Conservation (phyloP, 2,888 invertebrate species). For the Apotomis betuletana region DNA sequence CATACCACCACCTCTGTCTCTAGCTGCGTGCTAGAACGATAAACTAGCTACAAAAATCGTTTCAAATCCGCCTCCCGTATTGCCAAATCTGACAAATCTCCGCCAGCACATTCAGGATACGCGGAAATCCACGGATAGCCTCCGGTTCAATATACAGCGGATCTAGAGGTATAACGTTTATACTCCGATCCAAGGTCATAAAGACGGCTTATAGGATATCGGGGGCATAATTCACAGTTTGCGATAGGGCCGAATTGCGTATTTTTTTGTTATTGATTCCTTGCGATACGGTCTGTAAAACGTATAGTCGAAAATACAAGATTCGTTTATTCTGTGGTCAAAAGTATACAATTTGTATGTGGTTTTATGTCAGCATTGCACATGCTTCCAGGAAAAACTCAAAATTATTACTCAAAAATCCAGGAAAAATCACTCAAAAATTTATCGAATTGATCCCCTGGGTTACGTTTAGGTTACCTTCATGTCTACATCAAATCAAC, state of each 20-base stretch:
- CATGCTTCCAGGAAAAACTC: no score
- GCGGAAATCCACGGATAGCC: not conserved
- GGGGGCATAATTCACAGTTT: conserved; percentile 55
- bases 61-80: not conserved
- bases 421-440: no score
- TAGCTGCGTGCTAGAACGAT: no score
- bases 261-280: conserved; percentile 45
- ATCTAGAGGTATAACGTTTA: conserved; percentile 66
- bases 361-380: no score
- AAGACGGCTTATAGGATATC: conserved; percentile 61
- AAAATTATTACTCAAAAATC: no score
- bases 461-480: no score
- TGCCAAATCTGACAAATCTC: not conserved
- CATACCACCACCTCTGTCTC: no score
- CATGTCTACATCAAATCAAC: no score
- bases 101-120: not conserved
- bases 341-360: no score
- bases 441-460: no score
- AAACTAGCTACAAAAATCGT: not conserved
- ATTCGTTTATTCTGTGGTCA: no score
- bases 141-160: not conserved
- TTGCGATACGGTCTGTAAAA: not conserved
- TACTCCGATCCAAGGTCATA: conserved; percentile 66
- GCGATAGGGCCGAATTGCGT: conserved; percentile 49
- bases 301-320: no score